A percentile compares a stretch with the other conserved stretches of the same genome.
Conservation (phyloP, 2,113 vertebrate species). For the Oryzias melastigma region DNA sequence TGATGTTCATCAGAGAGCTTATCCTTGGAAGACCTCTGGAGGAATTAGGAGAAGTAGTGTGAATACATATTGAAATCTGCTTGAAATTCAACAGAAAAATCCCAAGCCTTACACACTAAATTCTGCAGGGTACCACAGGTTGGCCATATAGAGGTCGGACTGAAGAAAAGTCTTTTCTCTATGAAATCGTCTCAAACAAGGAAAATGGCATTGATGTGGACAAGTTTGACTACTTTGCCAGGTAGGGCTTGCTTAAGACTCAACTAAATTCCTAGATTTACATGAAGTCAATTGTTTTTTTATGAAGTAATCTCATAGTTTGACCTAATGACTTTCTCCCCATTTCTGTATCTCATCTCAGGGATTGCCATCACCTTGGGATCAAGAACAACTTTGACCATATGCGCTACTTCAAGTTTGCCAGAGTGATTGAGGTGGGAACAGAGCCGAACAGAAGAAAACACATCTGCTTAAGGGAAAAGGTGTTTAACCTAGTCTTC, state of each 20-base stretch:
- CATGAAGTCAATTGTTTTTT: no score
- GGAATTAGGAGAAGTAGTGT: constrained; percentile 42
- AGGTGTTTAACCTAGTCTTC: constrained; percentile 70
- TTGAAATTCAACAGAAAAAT: accelerated
- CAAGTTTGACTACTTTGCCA: constrained; percentile 95
- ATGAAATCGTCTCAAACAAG: constrained; percentile 91
- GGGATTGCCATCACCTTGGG: constrained; percentile 90
- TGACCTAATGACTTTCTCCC: not conserved
- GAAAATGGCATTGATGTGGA: constrained; percentile 89
- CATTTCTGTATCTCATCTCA: constrained; percentile 46
- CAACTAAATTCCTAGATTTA: no score
- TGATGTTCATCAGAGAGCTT: constrained; percentile 87
- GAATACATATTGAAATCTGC: not conserved
- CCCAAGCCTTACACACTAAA: not conserved
- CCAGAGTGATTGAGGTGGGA: constrained; percentile 78
- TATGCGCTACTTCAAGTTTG: constrained; percentile 82
- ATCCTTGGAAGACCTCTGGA: constrained; percentile 59
- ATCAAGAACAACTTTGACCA: constrained; percentile 90
- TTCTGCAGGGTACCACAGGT: constrained; percentile 49
- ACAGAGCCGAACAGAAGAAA: constrained; percentile 51
- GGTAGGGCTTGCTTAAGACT: constrained; percentile 66
- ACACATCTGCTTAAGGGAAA: constrained; percentile 86
- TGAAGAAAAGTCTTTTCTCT: constrained; percentile 86
- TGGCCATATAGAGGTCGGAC: constrained; percentile 81
- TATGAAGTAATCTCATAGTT: not conserved